Evolutionary conservation across 2,113 vertebrate species (phyloP).

Genomic region (Azemiops feae): DNA sequence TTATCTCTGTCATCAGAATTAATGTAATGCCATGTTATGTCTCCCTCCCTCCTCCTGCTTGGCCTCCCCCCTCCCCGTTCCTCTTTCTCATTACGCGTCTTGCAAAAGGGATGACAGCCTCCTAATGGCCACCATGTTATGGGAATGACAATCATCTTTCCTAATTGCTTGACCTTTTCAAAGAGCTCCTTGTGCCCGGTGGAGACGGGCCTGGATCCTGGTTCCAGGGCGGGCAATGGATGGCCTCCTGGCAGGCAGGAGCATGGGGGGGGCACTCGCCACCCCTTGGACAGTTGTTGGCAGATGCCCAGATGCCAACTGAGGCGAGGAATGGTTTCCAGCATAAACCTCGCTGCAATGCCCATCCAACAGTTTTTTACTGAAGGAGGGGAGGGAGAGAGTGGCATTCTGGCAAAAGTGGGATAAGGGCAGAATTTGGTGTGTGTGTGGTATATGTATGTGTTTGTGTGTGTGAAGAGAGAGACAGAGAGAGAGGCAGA

Average conservation of each 20-base stretch:
- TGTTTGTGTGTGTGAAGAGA: neutral
- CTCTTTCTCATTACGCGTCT: constrained; percentile 23
- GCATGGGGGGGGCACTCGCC: neutral
- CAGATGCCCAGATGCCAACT: neutral
- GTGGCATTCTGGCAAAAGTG: neutral
- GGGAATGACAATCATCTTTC: neutral
- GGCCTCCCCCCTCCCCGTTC: neutral
- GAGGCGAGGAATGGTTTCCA: neutral
- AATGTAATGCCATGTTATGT: constrained; percentile 43
- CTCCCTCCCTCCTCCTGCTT: neutral
- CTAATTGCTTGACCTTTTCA: neutral
- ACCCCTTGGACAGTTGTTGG: neutral
- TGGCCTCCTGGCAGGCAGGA: neutral
- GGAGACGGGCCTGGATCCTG: accelerated
- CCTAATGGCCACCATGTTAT: neutral
- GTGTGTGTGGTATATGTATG: neutral
- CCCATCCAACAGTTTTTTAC: too few relatives aligned
- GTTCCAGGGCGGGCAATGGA: neutral
- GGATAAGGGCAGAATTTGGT: neutral
- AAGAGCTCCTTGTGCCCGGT: neutral
- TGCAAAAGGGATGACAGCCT: constrained; percentile 25
- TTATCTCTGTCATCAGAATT: constrained; percentile 62
- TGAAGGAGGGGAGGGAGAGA: neutral
- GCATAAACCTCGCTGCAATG: neutral
- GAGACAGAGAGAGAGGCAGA: neutral